phyloP scores from a whole-genome alignment of 1,140 invertebrate species.

The Phortica variegata region DNA sequence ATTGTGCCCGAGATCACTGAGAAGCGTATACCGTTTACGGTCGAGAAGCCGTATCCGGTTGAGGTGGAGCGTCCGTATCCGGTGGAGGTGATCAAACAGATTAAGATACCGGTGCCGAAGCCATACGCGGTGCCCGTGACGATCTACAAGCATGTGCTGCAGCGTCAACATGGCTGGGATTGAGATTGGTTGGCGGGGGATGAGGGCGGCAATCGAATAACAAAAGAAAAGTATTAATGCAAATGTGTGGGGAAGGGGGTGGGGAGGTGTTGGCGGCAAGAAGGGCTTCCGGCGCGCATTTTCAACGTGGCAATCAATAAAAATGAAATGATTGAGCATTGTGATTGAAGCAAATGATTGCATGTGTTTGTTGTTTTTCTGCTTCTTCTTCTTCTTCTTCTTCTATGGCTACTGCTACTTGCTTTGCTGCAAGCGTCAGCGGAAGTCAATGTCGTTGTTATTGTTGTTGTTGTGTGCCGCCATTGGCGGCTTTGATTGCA shows the following conservation, averaged over 20 bases:
- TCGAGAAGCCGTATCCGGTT: conserved; percentile 75
- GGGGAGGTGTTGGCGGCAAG: too few relatives aligned
- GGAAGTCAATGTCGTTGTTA: too few relatives aligned
- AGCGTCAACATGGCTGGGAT: conserved; percentile 61
- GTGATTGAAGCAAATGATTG: too few relatives aligned
- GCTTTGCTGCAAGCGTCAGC: too few relatives aligned
- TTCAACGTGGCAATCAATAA: too few relatives aligned
- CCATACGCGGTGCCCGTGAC: conserved; percentile 78
- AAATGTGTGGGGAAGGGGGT: neutral
- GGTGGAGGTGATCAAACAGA: conserved; percentile 75
- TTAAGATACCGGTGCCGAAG: conserved; percentile 73
- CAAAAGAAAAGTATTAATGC: neutral
- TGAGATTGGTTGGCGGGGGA: neutral
- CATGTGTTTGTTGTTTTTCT: too few relatives aligned
- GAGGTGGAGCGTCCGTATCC: conserved; percentile 76
- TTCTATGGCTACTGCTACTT: too few relatives aligned
- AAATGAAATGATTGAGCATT: too few relatives aligned
- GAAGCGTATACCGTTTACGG: conserved; percentile 72
- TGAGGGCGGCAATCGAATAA: neutral
- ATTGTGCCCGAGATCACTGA: conserved; percentile 67
- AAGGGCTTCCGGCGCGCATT: too few relatives aligned
- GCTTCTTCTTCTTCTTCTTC: too few relatives aligned
- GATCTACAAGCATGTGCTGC: conserved; percentile 78
- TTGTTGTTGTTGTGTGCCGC: too few relatives aligned
- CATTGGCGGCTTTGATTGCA: too few relatives aligned